Evolutionary conservation across 2,797 vertebrate genomes (phyloP), one percentile per base, ranked within the genome.

Genomic region (Anguilla megastoma): DNA sequence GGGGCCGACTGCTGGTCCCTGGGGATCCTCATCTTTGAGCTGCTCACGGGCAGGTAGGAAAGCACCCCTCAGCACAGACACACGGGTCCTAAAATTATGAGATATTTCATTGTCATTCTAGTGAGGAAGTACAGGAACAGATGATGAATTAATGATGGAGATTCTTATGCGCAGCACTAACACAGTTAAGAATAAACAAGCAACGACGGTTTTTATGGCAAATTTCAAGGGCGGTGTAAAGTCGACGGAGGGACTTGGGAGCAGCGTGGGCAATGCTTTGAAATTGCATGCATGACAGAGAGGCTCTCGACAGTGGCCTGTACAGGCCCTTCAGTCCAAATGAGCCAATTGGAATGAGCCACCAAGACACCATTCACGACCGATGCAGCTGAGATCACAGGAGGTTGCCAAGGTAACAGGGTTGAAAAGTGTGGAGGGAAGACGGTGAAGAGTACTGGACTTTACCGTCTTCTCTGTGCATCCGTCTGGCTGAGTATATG

Each of bases 1-100:
- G 96, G 96, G 41, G 96, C 96, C 2, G 96, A 97, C 87, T 96
- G 96, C 91, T 97, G 96, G 96, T 96, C 96, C 0, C 89, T 96
- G 86, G 96, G 96, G 50, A 96, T 97, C 89, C 96, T 97, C 14
- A 93, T 97, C 90, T 96, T 95, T 92, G 96, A 97, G 89, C 95
- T 97, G 71, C 94, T 97, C 69, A 96, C 95, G 50, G 96, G 96
- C 85, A 96, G 94, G 96, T 97, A 91, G 92, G 87, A 60, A n/a
- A 69, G 9, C 54, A 3, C 83, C 79, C 45, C 30, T 3, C 71
- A 27, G 63, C 63, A 69, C 6, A 69, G 63, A 69, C 24, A 69
- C 63, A 10, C 24, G 7, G 63, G 63, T 69, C 63, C 63, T 69
- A 69, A 6, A 69, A 69, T 69, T 8, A 27, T n/a, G 63, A n/a